Conservation (phyloP, 2,797 vertebrate genomes). For the Acrocephalus scirpaceus region DNA sequence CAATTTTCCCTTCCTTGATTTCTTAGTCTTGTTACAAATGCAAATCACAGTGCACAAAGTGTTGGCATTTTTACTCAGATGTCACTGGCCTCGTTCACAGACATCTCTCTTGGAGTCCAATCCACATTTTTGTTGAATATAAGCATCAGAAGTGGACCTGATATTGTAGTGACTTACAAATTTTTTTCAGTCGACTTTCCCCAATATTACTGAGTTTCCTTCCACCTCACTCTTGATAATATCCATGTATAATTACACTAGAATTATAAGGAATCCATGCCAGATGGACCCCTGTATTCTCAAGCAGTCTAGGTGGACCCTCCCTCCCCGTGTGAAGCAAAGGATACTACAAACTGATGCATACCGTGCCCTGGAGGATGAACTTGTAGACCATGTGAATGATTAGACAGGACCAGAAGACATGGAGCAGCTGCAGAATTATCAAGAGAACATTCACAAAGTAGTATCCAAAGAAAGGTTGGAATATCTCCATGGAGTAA, state of each 20-base stretch:
- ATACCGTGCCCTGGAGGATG: conserved; percentile 84
- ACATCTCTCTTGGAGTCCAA: neutral
- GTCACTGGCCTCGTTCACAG: neutral
- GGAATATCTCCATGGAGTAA: conserved; percentile 77
- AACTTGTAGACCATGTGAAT: conserved; percentile 90
- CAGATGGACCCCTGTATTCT: neutral
- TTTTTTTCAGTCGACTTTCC: neutral
- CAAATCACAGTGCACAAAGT: neutral
- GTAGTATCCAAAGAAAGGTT: conserved; percentile 91
- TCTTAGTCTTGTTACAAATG: neutral
- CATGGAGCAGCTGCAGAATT: conserved; percentile 86
- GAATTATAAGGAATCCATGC: neutral
- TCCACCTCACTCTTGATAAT: neutral
- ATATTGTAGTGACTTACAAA: neutral
- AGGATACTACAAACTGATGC: neutral
- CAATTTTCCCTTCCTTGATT: neutral
- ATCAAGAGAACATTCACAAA: conserved; percentile 87
- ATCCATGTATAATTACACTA: neutral
- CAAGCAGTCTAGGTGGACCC: neutral
- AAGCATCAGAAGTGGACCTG: neutral
- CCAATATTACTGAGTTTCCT: neutral
- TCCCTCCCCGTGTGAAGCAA: neutral
- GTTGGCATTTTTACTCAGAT: neutral
- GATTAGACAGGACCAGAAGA: conserved; percentile 94
- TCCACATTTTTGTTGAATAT: neutral